Percentiles rank a stretch among this genome's conserved stretches.
phyloP scores from a whole-genome alignment of 2,797 vertebrate genomes.

The Dryobates pubescens region DNA sequence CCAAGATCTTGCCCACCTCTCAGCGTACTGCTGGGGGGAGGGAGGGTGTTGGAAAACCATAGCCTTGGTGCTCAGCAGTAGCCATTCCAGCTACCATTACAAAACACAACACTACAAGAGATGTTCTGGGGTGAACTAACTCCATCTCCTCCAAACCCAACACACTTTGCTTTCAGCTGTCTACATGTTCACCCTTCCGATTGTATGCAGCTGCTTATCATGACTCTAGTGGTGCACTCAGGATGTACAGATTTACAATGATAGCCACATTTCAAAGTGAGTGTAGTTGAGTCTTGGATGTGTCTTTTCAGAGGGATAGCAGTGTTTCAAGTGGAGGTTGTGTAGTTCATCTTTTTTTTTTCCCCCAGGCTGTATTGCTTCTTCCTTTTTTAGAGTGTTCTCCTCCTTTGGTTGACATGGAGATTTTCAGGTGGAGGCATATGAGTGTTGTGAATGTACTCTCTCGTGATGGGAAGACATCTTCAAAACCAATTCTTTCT shows the following conservation, averaged over 20 bases:
- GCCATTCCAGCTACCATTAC: no score
- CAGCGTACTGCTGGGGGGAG: no score
- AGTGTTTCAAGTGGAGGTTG: not conserved
- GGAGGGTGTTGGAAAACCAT: no score
- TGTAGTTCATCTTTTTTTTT: not conserved
- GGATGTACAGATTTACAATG: not conserved
- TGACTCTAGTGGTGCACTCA: not conserved
- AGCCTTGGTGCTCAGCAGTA: no score
- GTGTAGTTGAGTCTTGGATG: not conserved
- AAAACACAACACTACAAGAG: no score
- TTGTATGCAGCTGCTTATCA: not conserved
- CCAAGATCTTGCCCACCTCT: no score
- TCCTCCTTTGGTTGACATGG: not conserved
- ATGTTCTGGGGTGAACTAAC: no score
- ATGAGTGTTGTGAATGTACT: not conserved
- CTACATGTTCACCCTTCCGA: rapidly evolving
- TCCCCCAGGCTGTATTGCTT: not conserved
- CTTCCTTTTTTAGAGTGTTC: not conserved
- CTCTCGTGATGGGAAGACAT: not conserved
- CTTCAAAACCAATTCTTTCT: not conserved
- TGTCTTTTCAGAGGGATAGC: not conserved
- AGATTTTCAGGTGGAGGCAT: rapidly evolving
- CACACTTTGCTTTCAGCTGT: not conserved
- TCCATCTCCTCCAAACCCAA: no score
- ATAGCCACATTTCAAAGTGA: not conserved